These are phyloP conservation scores for Scaptomyza montana DNA, from an alignment of 1,140 invertebrate species.

Conservation along the genomic window DNA sequence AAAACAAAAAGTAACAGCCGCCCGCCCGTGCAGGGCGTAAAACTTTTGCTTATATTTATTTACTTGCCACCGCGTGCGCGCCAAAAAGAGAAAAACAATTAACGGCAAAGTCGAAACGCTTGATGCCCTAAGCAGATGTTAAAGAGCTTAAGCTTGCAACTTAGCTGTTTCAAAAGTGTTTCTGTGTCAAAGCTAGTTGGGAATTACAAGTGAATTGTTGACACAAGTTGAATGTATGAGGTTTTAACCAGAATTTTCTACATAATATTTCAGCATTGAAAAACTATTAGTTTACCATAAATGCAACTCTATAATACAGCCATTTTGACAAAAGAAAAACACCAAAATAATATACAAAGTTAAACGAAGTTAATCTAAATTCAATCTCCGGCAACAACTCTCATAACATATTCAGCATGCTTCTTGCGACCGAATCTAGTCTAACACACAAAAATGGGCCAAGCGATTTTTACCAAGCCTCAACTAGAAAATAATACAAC, in stretches of 20 bases:
- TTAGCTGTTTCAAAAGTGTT: too few relatives aligned
- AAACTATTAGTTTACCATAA: not conserved
- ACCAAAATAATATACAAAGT: too few relatives aligned
- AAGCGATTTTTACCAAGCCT: conserved; percentile 45
- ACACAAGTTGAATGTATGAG: too few relatives aligned
- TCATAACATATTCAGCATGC: conserved; percentile 11
- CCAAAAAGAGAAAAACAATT: conserved; percentile 36
- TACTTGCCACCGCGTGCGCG: conserved; percentile 52
- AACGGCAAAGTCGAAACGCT: conserved; percentile 52
- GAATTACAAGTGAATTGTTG: not conserved
- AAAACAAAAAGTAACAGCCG: conserved; percentile 50
- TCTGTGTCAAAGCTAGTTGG: not conserved
- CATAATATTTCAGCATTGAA: too few relatives aligned
- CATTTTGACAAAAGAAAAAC: not conserved
- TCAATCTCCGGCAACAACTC: not conserved
- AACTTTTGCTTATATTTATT: conserved; percentile 79
- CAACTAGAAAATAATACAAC: conserved; percentile 29
- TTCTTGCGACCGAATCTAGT: conserved; percentile 33
- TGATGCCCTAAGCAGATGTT: conserved; percentile 28
- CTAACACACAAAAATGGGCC: conserved; percentile 42
- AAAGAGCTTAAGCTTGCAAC: not conserved
- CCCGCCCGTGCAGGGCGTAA: conserved; percentile 51
- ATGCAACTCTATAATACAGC: not conserved
- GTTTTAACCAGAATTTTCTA: too few relatives aligned
- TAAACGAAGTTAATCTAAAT: not conserved